phyloP scores from a whole-genome alignment of 2,888 invertebrate species.

The Pristionchus maxplancki region DNA sequence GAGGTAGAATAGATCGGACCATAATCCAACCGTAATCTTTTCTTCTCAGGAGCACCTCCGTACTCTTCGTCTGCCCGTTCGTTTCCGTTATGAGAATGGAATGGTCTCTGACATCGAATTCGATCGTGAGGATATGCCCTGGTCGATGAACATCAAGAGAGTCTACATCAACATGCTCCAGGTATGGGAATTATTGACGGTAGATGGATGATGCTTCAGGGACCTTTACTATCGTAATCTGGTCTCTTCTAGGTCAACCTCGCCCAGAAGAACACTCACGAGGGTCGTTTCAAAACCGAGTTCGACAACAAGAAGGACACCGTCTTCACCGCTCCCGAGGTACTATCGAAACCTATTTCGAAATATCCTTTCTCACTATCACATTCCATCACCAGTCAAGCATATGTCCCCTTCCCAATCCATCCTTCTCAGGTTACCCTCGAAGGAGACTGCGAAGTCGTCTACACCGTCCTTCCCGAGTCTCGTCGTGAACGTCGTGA shows the following conservation, averaged over 20 bases:
- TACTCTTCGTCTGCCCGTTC: conserved; percentile 49
- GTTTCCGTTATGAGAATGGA: conserved; percentile 59
- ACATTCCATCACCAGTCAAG: no score
- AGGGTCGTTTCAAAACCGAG: background rate
- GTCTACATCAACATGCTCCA: conserved; percentile 72
- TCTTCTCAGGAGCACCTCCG: conserved; percentile 33
- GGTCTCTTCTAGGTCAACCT: conserved; percentile 32
- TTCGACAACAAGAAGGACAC: conserved; percentile 47
- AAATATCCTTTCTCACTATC: background rate
- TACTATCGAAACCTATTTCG: conserved; percentile 57
- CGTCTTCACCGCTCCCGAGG: conserved; percentile 58
- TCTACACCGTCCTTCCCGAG: conserved; percentile 57
- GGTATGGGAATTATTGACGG: conserved; percentile 48
- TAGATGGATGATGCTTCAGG: no score
- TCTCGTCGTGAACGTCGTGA: conserved; percentile 44
- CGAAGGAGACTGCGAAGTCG: conserved; percentile 73
- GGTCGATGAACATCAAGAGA: conserved; percentile 74
- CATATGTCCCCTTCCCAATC: background rate
- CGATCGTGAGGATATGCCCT: conserved; percentile 64
- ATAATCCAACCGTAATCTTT: background rate
- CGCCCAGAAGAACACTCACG: conserved; percentile 44
- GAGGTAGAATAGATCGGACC: background rate
- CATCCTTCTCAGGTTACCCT: conserved; percentile 58
- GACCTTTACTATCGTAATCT: no score
- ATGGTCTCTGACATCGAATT: conserved; percentile 67